Base-by-base conservation (phyloP, 2,113 vertebrate genomes). In the Fregetta grallaria region DNA sequence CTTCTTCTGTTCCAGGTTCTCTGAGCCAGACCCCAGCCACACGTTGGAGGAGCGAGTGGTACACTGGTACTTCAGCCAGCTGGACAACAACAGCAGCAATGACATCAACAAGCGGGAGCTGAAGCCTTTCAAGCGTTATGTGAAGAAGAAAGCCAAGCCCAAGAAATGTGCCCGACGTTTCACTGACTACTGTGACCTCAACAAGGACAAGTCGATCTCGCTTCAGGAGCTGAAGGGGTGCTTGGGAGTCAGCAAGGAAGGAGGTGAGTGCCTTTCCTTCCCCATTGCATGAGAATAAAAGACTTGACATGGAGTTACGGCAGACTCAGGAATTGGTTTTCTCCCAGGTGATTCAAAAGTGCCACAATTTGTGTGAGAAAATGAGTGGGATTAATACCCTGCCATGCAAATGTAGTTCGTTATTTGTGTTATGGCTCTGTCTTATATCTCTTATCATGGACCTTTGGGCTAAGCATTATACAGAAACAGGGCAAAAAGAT, bases 71-170 rank as follows among this genome's bases (percentile, higher is more conserved):
- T 99, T 99, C 89, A 98, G 98, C 94, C 99, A 99, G 98, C 98
- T 99, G 97, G 99, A 99, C 86, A 99, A 98, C 98, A 99, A 99
- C 79, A 98, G 98, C 97, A 99, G 99, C 97, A 98, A 97, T 2
- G 99, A 99, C 96, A 99, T 99, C 92, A 99, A 98, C 98, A 99
- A 99, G 97, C 98, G 99, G 80, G 99, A 99, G 95, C 98, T 99
- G 90, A 99, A 99, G 93, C 99, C 99, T 30, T 99, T 99, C 95
- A 99, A 99, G 97, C 98, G 98, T 85, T 99, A 99, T 0, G 98
- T 99, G 81, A 99, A 99, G 98, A 99, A 99, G 98, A 99, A 99
- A 98, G 99, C 99, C 96, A 99, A 99, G 94, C 99, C 99, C 94
- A 99, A 99, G 98, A 99, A 99, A 97, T 99, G 99, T 16, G 98